A percentile compares a stretch with the other conserved stretches of the same genome.
Evolutionary conservation across 1,140 invertebrate genomes (phyloP).

Genomic region (Eriosoma lanigerum): DNA sequence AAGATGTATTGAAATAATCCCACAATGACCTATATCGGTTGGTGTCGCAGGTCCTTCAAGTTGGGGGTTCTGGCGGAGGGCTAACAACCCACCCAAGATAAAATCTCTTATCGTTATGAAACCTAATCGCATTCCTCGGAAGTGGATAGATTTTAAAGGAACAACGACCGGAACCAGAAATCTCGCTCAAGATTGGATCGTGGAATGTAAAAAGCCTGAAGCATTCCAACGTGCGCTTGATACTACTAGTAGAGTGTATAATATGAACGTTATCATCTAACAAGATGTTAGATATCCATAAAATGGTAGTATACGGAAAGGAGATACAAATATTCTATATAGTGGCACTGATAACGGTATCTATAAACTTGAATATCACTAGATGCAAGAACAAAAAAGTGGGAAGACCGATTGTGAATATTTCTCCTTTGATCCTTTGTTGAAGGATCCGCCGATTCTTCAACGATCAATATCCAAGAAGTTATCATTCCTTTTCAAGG

Average conservation of each 20-base stretch:
- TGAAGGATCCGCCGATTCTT: too few relatives aligned
- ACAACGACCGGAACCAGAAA: constrained; percentile 1
- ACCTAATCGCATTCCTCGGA: neutral
- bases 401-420: too few relatives aligned
- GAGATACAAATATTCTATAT: too few relatives aligned
- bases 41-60: too few relatives aligned
- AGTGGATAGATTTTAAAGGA: neutral
- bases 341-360: neutral
- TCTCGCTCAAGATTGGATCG: neutral
- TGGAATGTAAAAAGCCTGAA: neutral
- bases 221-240: neutral
- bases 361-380: constrained; percentile 1
- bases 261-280: neutral
- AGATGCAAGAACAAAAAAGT: neutral
- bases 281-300: neutral
- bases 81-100: too few relatives aligned
- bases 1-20: too few relatives aligned
- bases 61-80: too few relatives aligned
- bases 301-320: neutral
- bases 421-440: too few relatives aligned
- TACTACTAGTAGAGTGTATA: neutral
- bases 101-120: neutral
- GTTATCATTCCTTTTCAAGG: too few relatives aligned
- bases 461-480: too few relatives aligned
- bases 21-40: too few relatives aligned